Percentiles rank a stretch among this genome's conserved stretches.
Conservation (phyloP, 1,140 invertebrate species). For the Tribolium castaneum region DNA sequence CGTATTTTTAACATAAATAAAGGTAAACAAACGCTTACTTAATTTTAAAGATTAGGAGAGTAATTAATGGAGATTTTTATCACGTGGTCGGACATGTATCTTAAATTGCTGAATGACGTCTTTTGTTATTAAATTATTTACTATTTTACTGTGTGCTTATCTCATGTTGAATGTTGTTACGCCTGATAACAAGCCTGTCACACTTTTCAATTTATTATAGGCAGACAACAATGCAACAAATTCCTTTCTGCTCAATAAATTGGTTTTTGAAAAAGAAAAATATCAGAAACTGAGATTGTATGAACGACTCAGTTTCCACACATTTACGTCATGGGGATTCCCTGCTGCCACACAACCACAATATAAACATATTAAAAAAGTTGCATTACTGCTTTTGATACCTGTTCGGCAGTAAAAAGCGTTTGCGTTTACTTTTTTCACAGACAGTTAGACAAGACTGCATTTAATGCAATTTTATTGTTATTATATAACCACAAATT, state of each 20-base stretch:
- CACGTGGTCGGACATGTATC: no score
- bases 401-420: background rate
- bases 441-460: background rate
- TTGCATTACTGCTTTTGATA: background rate
- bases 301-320: background rate
- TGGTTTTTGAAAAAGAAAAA: background rate
- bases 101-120: no score
- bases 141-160: background rate
- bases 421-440: background rate
- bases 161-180: background rate
- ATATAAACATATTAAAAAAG: background rate
- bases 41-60: no score
- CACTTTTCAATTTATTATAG: background rate
- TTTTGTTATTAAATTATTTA: background rate
- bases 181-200: no score
- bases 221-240: background rate
- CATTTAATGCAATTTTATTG: background rate
- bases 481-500: background rate
- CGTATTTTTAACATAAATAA: no score
- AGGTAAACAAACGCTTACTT: no score
- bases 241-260: background rate
- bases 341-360: background rate
- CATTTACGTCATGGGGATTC: background rate
- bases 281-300: no score
- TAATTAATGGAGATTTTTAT: no score